Conservation (phyloP, 2,888 invertebrate species). For the Hirtodrosophila histrioides region DNA sequence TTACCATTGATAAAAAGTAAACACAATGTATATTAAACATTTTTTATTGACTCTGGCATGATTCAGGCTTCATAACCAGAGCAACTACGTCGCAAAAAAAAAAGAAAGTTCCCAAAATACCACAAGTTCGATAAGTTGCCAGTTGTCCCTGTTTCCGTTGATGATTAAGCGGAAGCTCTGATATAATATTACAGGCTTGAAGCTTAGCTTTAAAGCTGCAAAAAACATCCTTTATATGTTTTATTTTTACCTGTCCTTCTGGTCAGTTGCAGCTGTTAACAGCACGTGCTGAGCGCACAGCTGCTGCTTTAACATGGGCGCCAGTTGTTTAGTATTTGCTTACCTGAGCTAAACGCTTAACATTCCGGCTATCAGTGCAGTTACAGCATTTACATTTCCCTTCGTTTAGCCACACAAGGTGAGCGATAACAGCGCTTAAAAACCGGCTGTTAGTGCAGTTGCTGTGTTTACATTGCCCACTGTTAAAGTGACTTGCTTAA, state of each 20-base stretch:
- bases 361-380: slow-evolving; percentile 8
- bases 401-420: too few species aligned
- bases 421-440: too few species aligned
- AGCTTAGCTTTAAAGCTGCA: slow-evolving; percentile 17
- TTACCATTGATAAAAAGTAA: slow-evolving; percentile 34
- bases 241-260: slow-evolving; percentile 17
- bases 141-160: slow-evolving; percentile 33
- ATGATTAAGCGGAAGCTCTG: slow-evolving; percentile 38
- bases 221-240: background rate
- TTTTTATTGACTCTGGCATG: slow-evolving; percentile 17
- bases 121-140: slow-evolving; percentile 8
- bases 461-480: slow-evolving; percentile 6
- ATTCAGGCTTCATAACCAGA: slow-evolving; percentile 20
- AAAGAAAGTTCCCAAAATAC: background rate
- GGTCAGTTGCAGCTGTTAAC: slow-evolving; percentile 49
- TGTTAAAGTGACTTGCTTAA: slow-evolving; percentile 13
- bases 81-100: background rate
- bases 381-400: too few species aligned
- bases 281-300: slow-evolving; percentile 48
- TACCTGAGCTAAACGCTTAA: slow-evolving; percentile 8
- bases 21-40: slow-evolving; percentile 1
- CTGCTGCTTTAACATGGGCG: slow-evolving; percentile 36
- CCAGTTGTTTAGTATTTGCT: slow-evolving; percentile 28
- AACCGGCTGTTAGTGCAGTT: background rate
- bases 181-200: slow-evolving; percentile 35